phyloP scores from a whole-genome alignment of 2,797 vertebrate genomes.

The Danio albolineatus region DNA sequence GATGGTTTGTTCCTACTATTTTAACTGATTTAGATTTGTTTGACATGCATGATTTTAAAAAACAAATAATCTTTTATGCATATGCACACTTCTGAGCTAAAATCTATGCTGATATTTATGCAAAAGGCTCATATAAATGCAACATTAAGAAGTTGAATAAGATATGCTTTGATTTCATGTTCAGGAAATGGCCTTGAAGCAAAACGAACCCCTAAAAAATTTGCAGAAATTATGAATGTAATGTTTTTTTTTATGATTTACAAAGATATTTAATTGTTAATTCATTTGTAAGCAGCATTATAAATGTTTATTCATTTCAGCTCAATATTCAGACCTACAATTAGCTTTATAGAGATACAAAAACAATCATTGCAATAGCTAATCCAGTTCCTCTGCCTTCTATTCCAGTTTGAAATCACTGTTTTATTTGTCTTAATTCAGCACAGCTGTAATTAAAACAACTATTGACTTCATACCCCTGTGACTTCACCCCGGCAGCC shows the following conservation, averaged over 20 bases:
- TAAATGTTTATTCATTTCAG: not conserved
- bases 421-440: not conserved
- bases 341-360: not conserved
- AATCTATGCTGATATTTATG: not conserved
- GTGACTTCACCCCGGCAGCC: slow-evolving; percentile 26
- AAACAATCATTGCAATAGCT: too few species aligned
- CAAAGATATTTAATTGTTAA: not conserved
- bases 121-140: not conserved
- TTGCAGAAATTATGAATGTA: too few species aligned
- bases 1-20: too few species aligned
- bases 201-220: not conserved
- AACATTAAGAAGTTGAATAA: not conserved
- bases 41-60: not conserved
- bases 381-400: not conserved
- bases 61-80: not conserved
- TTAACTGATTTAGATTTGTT: not conserved
- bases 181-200: not conserved
- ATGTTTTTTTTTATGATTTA: not conserved
- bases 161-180: not conserved
- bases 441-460: slow-evolving; percentile 36
- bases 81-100: not conserved
- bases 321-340: not conserved
- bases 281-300: not conserved
- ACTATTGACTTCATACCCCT: slow-evolving; percentile 23
- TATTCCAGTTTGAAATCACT: not conserved